A percentile compares a stretch with the other conserved stretches of the same genome.
These are phyloP conservation scores for Myopa testacea DNA, from an alignment of 2,888 invertebrate species.

Conservation along the genomic window DNA sequence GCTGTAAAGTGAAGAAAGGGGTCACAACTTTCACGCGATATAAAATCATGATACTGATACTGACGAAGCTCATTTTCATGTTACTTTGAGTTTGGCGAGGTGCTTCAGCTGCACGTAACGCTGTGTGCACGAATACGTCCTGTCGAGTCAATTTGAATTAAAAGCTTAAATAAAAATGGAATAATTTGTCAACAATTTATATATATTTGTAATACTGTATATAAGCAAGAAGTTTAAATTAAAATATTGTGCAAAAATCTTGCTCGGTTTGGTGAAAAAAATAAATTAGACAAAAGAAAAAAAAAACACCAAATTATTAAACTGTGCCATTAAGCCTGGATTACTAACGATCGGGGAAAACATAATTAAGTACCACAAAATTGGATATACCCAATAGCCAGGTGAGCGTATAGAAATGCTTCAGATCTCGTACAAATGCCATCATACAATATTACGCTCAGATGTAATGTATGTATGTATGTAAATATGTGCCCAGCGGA, in stretches of 20 bases:
- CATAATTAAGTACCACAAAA: slow-evolving; percentile 8
- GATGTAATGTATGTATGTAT: neutral
- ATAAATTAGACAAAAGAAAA: neutral
- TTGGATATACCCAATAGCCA: slow-evolving; percentile 13
- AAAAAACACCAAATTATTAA: neutral
- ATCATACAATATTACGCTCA: neutral
- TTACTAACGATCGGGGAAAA: neutral
- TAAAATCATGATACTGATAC: slow-evolving; percentile 69
- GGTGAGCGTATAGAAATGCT: slow-evolving; percentile 16
- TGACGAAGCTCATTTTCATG: slow-evolving; percentile 68
- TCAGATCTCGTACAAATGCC: neutral
- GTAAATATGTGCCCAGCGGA: neutral
- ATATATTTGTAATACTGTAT: neutral
- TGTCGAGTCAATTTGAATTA: slow-evolving; percentile 3
- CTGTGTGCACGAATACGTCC: slow-evolving; percentile 20
- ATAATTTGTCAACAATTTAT: neutral
- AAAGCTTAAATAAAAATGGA: neutral
- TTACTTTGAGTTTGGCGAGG: slow-evolving; percentile 67
- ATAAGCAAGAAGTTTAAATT: neutral
- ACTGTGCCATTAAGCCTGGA: slow-evolving; percentile 26
- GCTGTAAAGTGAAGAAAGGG: slow-evolving; percentile 65
- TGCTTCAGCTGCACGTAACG: slow-evolving; percentile 44
- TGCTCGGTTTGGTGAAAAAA: neutral
- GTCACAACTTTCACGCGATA: slow-evolving; percentile 70
- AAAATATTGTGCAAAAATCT: neutral